Evolutionary conservation across 2,113 vertebrate species (phyloP).

Genomic region (Galemys pyrenaicus): DNA sequence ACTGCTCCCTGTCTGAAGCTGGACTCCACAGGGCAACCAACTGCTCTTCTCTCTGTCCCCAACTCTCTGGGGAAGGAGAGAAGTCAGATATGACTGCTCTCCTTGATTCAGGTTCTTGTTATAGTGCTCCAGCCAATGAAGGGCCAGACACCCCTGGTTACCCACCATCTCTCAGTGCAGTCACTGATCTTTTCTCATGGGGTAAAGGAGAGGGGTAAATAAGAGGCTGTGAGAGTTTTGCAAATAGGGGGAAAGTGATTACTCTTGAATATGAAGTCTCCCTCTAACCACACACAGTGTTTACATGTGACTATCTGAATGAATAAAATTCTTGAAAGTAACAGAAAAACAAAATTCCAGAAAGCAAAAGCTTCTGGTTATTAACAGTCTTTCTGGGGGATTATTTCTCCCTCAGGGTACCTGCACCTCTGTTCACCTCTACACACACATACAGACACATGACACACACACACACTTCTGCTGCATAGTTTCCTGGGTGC

Average conservation of each 20-base stretch:
- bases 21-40: accelerated
- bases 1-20: neutral
- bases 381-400: neutral
- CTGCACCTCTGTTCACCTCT: too few relatives aligned
- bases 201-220: neutral
- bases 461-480: too few relatives aligned
- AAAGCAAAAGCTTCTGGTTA: neutral
- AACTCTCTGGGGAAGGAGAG: neutral
- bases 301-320: neutral
- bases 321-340: neutral
- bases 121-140: neutral
- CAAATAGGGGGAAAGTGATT: neutral
- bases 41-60: too few relatives aligned
- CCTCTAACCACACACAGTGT: neutral
- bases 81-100: accelerated
- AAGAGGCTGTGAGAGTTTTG: neutral
- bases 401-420: too few relatives aligned
- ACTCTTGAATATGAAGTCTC: neutral
- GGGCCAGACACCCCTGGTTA: neutral
- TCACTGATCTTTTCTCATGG: accelerated
- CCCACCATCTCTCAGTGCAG: neutral
- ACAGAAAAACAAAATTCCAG: neutral
- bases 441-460: too few relatives aligned
- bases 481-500: neutral
- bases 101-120: neutral